These are phyloP conservation scores for Rostratula benghalensis DNA, from an alignment of 2,113 vertebrate species.

Conservation along the genomic window DNA sequence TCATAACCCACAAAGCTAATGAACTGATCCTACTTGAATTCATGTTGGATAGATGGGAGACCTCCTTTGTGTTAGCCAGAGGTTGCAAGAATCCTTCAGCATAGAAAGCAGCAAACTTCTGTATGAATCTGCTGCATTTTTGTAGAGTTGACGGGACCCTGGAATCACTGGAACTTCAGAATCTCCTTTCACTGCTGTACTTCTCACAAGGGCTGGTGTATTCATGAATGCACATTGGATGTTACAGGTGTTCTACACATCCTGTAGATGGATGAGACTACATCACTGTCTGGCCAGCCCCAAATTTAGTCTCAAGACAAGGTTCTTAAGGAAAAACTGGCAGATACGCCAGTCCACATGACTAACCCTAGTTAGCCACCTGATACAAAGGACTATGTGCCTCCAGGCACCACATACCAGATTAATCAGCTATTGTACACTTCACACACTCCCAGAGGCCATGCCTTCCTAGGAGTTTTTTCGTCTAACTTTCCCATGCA, in stretches of 20 bases:
- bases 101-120: background rate
- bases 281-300: background rate
- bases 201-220: background rate
- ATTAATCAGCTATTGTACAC: background rate
- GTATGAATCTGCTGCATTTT: background rate
- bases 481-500: background rate
- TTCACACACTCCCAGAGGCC: background rate
- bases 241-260: background rate
- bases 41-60: background rate
- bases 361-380: background rate
- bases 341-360: background rate
- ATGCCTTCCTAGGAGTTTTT: background rate
- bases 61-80: background rate
- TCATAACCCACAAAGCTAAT: background rate
- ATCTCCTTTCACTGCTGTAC: background rate
- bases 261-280: too few species aligned
- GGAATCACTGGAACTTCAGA: background rate
- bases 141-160: background rate
- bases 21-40: background rate
- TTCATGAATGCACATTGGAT: background rate
- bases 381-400: background rate
- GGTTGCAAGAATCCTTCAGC: background rate
- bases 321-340: background rate
- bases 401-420: fast-evolving
- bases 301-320: background rate